Conservation (phyloP, 2,888 invertebrate species). For the Schizaphis graminum region DNA sequence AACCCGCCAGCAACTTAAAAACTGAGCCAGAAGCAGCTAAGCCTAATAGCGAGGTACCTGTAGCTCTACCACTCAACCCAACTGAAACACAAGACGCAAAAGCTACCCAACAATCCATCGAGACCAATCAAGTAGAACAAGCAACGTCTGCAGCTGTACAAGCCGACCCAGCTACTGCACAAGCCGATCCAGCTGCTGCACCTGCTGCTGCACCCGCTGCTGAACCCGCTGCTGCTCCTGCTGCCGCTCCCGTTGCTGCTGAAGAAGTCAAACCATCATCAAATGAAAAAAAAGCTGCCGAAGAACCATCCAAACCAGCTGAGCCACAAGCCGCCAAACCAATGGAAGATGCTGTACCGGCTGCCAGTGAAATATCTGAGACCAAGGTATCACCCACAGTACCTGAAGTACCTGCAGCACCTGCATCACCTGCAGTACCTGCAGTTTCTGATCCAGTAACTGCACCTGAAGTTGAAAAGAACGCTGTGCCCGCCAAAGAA, state of each 20-base stretch:
- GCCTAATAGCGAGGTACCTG: constrained; percentile 44
- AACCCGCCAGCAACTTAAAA: constrained; percentile 17
- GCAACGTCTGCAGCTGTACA: background rate
- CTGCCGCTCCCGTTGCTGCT: background rate
- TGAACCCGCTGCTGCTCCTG: background rate
- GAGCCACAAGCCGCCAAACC: constrained; percentile 19
- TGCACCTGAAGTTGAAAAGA: constrained; percentile 26
- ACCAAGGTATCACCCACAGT: constrained; percentile 25
- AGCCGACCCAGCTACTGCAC: constrained; percentile 23
- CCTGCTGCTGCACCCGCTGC: constrained; percentile 12
- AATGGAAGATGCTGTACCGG: constrained; percentile 49
- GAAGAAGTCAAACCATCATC: constrained; percentile 24
- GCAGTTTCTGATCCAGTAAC: constrained; percentile 3
- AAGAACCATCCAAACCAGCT: background rate
- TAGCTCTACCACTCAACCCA: constrained; percentile 56
- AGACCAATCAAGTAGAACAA: constrained; percentile 53
- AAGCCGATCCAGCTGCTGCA: too few relatives aligned
- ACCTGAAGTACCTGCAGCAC: background rate
- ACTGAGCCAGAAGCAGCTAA: constrained; percentile 50
- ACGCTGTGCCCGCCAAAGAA: constrained; percentile 6
- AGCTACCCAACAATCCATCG: constrained; percentile 34
- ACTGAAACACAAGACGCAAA: constrained; percentile 52
- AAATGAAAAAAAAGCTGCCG: constrained; percentile 41
- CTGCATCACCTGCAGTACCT: background rate
- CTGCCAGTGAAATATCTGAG: constrained; percentile 59